Base-by-base conservation (phyloP, 2,797 vertebrate genomes). In the Pipistrellus nathusii region DNA sequence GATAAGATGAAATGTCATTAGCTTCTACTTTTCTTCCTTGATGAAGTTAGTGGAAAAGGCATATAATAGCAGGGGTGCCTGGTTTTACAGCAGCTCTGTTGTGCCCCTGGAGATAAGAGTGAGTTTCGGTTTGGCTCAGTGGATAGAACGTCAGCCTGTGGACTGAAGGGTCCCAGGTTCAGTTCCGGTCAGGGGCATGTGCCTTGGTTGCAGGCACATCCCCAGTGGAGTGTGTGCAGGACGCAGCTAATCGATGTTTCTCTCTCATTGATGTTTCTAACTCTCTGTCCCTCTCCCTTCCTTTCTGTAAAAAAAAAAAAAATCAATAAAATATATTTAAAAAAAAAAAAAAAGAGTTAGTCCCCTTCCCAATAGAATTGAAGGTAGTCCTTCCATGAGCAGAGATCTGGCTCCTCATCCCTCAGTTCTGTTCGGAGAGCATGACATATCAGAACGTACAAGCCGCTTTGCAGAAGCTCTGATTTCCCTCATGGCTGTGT, bases 401-500 rank as follows among this genome's bases (percentile, higher is more conserved):
- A 14, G 15, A 73, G 20, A n/a, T 57, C 44, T 11, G 25, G 0
- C 2, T 8, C 30, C 64, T 53, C 20, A 10, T 23, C 30, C 62
- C 62, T 95, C 64, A 11, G 55, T 80, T 86, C 41, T 91, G 8
- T 44, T 62, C 86, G 38, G 55, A 84, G 64, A 64, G 80, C 51
- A 72, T 23, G 71, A 80, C 59, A 51, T 72, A 82, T 89, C 66
- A 84, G 82, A 89, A 84, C 1, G 44, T 30, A 93, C 66, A 68
- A 76, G 66, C 55, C 85, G 23, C 62, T 84, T 94, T 88, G 44
- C 59, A 38, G 85, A 77, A 87, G 35, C 72, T 84, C 87, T 81
- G 68, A 76, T 89, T 96, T 97, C 82, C 82, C 91, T 78, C 27
- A 85, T 38, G 82, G 72, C 53, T 90, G 57, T 66, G 53, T 89